Percentiles rank a stretch among this genome's conserved stretches.
These are phyloP conservation scores for Brachyhypopomus gauderio DNA, from an alignment of 2,113 vertebrate genomes.

Conservation along the genomic window DNA sequence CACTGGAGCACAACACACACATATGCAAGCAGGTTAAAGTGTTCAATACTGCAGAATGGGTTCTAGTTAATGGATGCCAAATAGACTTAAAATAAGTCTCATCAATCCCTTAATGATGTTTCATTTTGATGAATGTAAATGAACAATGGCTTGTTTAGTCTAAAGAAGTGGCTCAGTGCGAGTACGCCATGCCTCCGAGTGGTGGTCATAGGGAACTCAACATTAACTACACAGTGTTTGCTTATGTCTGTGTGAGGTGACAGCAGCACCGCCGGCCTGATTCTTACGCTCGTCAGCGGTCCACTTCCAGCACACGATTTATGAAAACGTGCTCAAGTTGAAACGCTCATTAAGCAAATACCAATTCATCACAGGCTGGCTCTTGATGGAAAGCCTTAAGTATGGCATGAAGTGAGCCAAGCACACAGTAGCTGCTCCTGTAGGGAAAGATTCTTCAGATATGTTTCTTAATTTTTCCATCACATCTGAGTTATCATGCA, in stretches of 20 bases:
- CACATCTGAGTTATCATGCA: slow-evolving; percentile 2
- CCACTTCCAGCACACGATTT: slow-evolving; percentile 43
- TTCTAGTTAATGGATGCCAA: background rate
- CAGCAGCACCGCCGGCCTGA: slow-evolving; percentile 46
- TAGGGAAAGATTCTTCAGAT: background rate
- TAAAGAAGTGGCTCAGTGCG: slow-evolving; percentile 59
- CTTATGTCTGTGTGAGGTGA: slow-evolving; percentile 52
- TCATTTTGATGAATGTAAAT: slow-evolving; percentile 40
- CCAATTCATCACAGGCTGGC: slow-evolving; percentile 3
- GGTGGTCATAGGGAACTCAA: slow-evolving; percentile 4
- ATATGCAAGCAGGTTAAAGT: background rate
- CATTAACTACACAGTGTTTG: slow-evolving; percentile 53
- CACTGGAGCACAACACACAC: background rate
- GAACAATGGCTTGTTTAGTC: slow-evolving; percentile 72
- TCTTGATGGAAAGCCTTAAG: background rate
- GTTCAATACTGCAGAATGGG: background rate
- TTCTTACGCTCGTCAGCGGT: slow-evolving; percentile 45
- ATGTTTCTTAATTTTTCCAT: background rate
- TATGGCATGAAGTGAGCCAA: background rate
- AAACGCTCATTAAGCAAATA: slow-evolving; percentile 3
- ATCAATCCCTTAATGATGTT: slow-evolving; percentile 48
- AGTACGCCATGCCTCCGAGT: slow-evolving; percentile 61
- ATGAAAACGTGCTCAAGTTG: slow-evolving; percentile 41
- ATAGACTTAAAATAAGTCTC: slow-evolving; percentile 30
- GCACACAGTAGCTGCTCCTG: slow-evolving; percentile 4